phyloP scores from a whole-genome alignment of 2,797 vertebrate species.

The Glossophaga mutica region DNA sequence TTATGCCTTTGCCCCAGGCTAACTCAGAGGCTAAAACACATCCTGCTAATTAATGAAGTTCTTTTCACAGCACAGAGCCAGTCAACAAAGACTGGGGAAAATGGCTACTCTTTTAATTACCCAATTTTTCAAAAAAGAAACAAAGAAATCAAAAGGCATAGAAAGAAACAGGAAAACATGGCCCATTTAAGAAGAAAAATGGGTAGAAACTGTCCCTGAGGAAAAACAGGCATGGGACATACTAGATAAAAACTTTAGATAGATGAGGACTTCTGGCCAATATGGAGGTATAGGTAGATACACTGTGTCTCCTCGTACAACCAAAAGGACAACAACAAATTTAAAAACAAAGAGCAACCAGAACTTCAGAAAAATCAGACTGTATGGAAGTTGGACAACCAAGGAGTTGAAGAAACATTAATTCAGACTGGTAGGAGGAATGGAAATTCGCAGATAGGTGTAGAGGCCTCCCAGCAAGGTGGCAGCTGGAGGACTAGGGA shows the following conservation, averaged over 20 bases:
- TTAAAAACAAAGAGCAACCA: too few relatives aligned
- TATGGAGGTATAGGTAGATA: too few relatives aligned
- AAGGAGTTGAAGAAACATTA: too few relatives aligned
- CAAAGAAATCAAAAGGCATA: not conserved
- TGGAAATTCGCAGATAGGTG: too few relatives aligned
- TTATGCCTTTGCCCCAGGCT: not conserved
- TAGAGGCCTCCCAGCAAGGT: too few relatives aligned
- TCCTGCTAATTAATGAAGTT: not conserved
- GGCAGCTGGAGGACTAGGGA: too few relatives aligned
- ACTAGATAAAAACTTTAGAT: not conserved
- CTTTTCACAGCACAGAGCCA: not conserved
- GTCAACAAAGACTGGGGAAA: not conserved
- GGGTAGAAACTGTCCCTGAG: not conserved
- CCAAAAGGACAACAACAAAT: too few relatives aligned
- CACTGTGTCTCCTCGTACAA: too few relatives aligned
- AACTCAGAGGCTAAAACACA: not conserved
- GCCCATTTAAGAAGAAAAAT: not conserved
- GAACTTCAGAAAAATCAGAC: too few relatives aligned
- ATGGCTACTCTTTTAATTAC: not conserved
- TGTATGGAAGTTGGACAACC: too few relatives aligned
- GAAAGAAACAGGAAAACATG: not conserved
- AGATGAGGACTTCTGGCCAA: too few relatives aligned
- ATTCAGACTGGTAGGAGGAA: too few relatives aligned
- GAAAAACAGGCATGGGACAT: not conserved
- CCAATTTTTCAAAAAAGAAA: not conserved